Evolutionary conservation across 2,888 invertebrate species (phyloP).

Genomic region (Lithophane leautieri): DNA sequence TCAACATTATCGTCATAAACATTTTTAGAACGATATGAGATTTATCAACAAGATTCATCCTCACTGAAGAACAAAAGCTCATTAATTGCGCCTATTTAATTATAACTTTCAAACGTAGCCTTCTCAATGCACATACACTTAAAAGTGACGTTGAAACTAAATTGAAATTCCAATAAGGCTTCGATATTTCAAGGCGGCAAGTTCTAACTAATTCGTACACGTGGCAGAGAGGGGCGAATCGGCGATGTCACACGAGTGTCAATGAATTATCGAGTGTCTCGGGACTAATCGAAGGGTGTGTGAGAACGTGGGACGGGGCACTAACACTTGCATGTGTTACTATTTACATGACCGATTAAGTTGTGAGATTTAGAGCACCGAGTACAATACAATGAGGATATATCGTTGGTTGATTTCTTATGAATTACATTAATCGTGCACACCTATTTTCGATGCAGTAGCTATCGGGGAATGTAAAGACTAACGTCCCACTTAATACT

Average conservation of each 20-base stretch:
- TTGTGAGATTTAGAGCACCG: conserved; percentile 25
- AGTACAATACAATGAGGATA: background rate
- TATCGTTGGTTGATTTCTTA: background rate
- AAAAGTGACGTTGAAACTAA: conserved; percentile 39
- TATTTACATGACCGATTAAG: conserved; percentile 61
- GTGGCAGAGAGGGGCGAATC: conserved; percentile 61
- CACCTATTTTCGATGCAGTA: too few species aligned
- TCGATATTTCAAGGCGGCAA: conserved; percentile 55
- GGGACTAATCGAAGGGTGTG: conserved; percentile 77
- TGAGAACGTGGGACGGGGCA: conserved; percentile 53
- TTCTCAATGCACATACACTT: conserved; percentile 36
- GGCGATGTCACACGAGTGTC: conserved; percentile 73
- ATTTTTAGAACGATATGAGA: background rate
- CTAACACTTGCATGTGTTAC: conserved; percentile 57
- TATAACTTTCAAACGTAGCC: background rate
- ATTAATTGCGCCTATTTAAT: conserved; percentile 15
- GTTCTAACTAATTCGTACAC: conserved; percentile 72
- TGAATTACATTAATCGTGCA: background rate
- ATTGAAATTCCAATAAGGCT: conserved; percentile 62
- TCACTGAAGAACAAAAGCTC: background rate
- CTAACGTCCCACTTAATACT: background rate
- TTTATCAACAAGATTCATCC: background rate
- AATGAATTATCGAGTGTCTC: conserved; percentile 86
- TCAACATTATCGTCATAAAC: too few species aligned
- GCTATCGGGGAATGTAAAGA: background rate